phyloP scores from a whole-genome alignment of 2,888 invertebrate species.

The Amiota mariae region DNA sequence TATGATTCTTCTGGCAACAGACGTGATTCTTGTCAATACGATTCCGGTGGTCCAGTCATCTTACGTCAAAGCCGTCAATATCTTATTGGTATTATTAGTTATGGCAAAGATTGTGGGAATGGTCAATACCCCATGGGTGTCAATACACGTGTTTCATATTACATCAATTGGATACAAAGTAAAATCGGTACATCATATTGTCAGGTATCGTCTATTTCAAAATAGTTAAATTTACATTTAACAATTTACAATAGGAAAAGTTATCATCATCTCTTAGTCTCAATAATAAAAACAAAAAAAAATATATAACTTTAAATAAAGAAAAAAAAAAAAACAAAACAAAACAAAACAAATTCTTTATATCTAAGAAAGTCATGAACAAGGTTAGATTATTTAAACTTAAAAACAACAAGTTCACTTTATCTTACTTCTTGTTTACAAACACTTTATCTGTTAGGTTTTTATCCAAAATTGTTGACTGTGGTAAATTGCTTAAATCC shows the following conservation, averaged over 20 bases:
- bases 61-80: slow-evolving; percentile 70
- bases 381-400: background rate
- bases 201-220: slow-evolving; percentile 28
- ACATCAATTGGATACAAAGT: slow-evolving; percentile 75
- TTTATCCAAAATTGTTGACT: too few relatives aligned
- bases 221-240: background rate
- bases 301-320: too few relatives aligned
- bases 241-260: too few relatives aligned
- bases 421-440: too few relatives aligned
- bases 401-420: too few relatives aligned
- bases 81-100: slow-evolving; percentile 75
- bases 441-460: too few relatives aligned
- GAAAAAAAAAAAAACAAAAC: too few relatives aligned
- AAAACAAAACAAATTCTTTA: background rate
- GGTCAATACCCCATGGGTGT: slow-evolving; percentile 72
- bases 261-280: too few relatives aligned
- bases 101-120: slow-evolving; percentile 75
- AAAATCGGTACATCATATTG: slow-evolving; percentile 53
- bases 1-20: slow-evolving; percentile 53
- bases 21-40: slow-evolving; percentile 75
- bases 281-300: too few relatives aligned
- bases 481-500: too few relatives aligned
- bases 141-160: slow-evolving; percentile 76
- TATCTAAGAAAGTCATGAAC: slow-evolving; percentile 7
- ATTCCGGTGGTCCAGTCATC: slow-evolving; percentile 76